Evolutionary conservation across 1,140 invertebrate genomes (phyloP), one percentile per base, ranked within the genome.

Genomic region (Pseudomyrmex concolor): DNA sequence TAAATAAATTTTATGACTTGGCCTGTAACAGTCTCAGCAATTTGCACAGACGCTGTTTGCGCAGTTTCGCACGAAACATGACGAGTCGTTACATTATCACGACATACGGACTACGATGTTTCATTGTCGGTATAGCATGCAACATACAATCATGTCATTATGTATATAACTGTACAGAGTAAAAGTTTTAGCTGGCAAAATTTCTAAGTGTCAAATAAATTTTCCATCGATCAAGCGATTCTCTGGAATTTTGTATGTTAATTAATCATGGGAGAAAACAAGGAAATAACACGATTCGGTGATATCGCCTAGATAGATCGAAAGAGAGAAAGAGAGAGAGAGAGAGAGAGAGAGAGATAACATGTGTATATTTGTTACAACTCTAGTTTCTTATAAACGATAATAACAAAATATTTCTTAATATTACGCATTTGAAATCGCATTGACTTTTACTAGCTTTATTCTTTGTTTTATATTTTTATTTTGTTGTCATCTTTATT

Each of bases 141-240:
- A 22, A 13, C 64, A 48, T 13, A 57, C 34, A 17, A 17, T 55
- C 4, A 8, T 50, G 45, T 12, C 51, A 55, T 15, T 7, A 12
- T 17, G n/a, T 43, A 70, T 54, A 51, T 34, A 60, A 9, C 51
- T 15, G 15, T 10, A 0, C 19, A 54, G 13, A 57, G 63, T 76
- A 73, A 72, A 85, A 85, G 83, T 77, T 85, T 71, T 55, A 67
- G 1, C 10, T n/a, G n/a, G 66, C 43, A 10, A 80, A 80, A 57
- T 80, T 70, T 60, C 43, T 54, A 59, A 78, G 66, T 80, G 66
- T 70, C 76, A 71, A 70, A 80, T 80, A 59, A 70, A 80, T 80
- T 68, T 70, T 80, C 43, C 76, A 80, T 80, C 76, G 54, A 80
- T 80, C 76, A 80, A 71, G 54, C 54, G 22, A 15, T 48, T 15